Conservation (phyloP, 2,888 invertebrate species). For the Athalia circularis region DNA sequence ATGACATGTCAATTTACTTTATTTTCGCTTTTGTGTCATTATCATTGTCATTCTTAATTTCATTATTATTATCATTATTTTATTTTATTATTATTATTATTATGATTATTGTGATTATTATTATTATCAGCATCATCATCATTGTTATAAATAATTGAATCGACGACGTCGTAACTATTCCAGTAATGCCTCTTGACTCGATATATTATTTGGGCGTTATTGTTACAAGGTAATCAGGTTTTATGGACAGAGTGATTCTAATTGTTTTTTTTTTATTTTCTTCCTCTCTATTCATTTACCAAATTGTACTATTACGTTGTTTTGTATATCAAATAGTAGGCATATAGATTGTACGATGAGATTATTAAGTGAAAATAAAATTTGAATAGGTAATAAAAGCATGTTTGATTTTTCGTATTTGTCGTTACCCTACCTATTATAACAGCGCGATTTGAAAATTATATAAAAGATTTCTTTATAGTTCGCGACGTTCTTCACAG, state of each 20-base stretch:
- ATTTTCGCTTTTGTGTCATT: constrained; percentile 49
- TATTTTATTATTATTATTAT: constrained; percentile 46
- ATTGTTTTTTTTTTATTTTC: neutral
- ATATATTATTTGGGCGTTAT: constrained; percentile 11
- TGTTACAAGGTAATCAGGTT: constrained; percentile 3
- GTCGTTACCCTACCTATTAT: neutral
- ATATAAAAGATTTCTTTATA: too few relatives aligned
- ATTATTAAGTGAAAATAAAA: constrained; percentile 73
- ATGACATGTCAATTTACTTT: constrained; percentile 53
- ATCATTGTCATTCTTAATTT: constrained; percentile 30
- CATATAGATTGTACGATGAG: constrained; percentile 74
- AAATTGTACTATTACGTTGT: constrained; percentile 70
- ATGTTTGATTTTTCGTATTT: neutral
- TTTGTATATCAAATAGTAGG: constrained; percentile 72
- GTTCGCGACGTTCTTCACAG: too few relatives aligned
- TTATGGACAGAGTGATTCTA: neutral
- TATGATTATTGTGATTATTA: constrained; percentile 41
- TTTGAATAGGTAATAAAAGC: constrained; percentile 72
- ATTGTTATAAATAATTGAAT: constrained; percentile 30
- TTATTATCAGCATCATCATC: constrained; percentile 16
- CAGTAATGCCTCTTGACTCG: constrained; percentile 33
- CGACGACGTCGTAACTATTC: constrained; percentile 23
- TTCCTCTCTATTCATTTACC: neutral
- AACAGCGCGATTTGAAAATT: neutral
- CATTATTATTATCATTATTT: constrained; percentile 34